Base-by-base conservation (phyloP, 2,113 vertebrate species). In the Gavia stellata region DNA sequence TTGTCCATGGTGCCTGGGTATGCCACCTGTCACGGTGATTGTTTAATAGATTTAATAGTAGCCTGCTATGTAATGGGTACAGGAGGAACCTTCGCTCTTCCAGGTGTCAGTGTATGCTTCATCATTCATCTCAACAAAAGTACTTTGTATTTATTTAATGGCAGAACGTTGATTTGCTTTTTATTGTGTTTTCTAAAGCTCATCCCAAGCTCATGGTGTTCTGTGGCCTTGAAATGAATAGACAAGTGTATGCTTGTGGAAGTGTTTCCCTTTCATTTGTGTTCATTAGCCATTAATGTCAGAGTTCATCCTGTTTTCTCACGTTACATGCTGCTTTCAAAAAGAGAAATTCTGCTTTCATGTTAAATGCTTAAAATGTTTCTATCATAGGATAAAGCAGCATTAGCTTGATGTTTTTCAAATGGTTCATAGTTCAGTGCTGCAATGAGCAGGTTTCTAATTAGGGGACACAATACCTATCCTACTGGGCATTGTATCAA, bases 181-280 rank as follows among this genome's bases (percentile, higher is more conserved):
- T 75, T 83, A n/a, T 61, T 90, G 38, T 58, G 24, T 91, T 91
- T 94, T 86, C 24, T 91, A 45, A 86, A 81, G 61, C 81, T 91
- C 9, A 7, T 88, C 61, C 73, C 3, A 14, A 79, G 61, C 40
- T 92, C 31, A 6, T 40, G 13, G 24, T 91, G 53, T 92, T 77
- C 63, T 83, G 49, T 56, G 66, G 23, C 56, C 62, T 90, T 73
- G 52, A 77, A 90, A 47, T 61, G 36, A 78, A 62, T 52, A 55
- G 38, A 42, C 13, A 91, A 85, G 53, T 34, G 7, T 56, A 26
- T 62, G 44, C 52, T 73, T 61, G 44, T 78, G 58, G 14, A 93
- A 94, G 49, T 42, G 44, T 93, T 96, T 87, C 49, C 42, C n/a
- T 97, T 91, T 95, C 33, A 61, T 86, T 67, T 89, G 36, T 92